A percentile compares a stretch with the other conserved stretches of the same genome.
Conservation (phyloP, 2,113 vertebrate genomes). For the Butorides virescens region DNA sequence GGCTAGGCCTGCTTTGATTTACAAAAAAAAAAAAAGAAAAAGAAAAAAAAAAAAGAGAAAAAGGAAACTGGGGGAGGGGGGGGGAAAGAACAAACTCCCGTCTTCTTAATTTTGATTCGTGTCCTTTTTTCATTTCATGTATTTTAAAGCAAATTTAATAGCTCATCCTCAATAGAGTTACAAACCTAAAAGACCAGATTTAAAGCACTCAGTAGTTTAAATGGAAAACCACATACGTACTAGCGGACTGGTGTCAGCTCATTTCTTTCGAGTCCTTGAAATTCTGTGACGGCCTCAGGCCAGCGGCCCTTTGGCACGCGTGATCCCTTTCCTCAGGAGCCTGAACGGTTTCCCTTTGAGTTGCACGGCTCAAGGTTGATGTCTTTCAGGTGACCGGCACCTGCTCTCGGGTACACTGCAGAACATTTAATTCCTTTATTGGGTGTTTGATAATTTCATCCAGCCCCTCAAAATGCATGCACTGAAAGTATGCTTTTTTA, state of each 20-base stretch:
- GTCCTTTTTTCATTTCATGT: slow-evolving; percentile 64
- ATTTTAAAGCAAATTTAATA: slow-evolving; percentile 52
- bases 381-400: slow-evolving; percentile 26
- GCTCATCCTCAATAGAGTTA: slow-evolving; percentile 50
- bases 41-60: background rate
- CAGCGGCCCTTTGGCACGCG: background rate
- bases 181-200: slow-evolving; percentile 40
- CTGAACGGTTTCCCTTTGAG: background rate
- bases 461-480: slow-evolving; percentile 51
- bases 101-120: slow-evolving; percentile 33
- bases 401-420: slow-evolving; percentile 36
- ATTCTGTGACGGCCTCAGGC: background rate
- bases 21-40: background rate
- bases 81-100: background rate
- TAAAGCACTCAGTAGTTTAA: slow-evolving; percentile 33
- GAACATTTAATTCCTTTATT: slow-evolving; percentile 29
- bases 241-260: slow-evolving; percentile 3
- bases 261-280: background rate
- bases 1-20: slow-evolving; percentile 66
- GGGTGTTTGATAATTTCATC: slow-evolving; percentile 49
- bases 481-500: slow-evolving; percentile 54
- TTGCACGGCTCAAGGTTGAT: slow-evolving; percentile 10
- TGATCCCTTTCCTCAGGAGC: slow-evolving; percentile 16
- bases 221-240: background rate
- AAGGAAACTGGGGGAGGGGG: no score